These are phyloP conservation scores for Cantharis rustica DNA, from an alignment of 2,888 invertebrate genomes.

Conservation along the genomic window DNA sequence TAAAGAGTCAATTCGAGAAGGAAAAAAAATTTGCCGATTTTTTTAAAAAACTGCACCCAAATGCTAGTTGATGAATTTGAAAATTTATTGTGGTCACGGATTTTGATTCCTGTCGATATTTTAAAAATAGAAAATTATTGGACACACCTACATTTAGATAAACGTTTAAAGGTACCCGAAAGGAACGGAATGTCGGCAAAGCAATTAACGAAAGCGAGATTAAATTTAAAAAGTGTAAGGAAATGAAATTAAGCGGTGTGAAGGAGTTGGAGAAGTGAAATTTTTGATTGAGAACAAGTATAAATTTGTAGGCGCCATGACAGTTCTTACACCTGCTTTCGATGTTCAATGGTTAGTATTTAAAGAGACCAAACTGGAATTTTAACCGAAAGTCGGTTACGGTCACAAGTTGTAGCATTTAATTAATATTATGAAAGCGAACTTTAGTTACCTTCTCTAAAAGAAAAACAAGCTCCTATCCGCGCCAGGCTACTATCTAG, in stretches of 20 bases:
- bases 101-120: slow-evolving; percentile 39
- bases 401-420: neutral
- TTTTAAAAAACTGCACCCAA: neutral
- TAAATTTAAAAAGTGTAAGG: neutral
- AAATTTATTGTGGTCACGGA: neutral
- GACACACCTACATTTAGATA: slow-evolving; percentile 49
- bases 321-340: slow-evolving; percentile 42
- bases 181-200: slow-evolving; percentile 24
- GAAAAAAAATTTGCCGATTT: neutral
- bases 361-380: neutral
- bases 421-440: neutral
- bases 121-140: slow-evolving; percentile 46
- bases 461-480: slow-evolving; percentile 42
- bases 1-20: neutral
- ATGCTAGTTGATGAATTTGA: neutral
- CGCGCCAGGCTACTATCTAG: slow-evolving; percentile 48
- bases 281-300: slow-evolving; percentile 38
- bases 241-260: neutral
- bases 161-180: slow-evolving; percentile 35
- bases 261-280: neutral
- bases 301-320: slow-evolving; percentile 54
- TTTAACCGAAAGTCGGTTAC: neutral
- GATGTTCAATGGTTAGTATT: slow-evolving; percentile 10
- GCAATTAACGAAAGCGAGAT: neutral
- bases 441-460: slow-evolving; percentile 43